These are phyloP conservation scores for Pleuronectes platessa DNA, from an alignment of 2,113 vertebrate genomes.

Conservation along the genomic window DNA sequence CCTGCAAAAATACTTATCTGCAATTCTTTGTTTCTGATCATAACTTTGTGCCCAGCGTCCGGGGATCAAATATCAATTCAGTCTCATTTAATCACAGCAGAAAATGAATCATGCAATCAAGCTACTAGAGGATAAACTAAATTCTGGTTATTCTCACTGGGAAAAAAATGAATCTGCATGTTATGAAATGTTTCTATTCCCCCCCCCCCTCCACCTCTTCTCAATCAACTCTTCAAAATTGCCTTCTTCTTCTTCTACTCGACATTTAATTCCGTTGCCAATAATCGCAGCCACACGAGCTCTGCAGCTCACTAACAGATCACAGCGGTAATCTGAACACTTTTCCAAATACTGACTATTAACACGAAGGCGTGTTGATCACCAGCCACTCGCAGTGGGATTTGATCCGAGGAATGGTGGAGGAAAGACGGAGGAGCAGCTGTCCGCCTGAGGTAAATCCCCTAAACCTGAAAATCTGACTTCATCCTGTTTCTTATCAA, in stretches of 20 bases:
- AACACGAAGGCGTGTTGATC: conserved; percentile 75
- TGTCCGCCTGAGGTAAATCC: conserved; percentile 72
- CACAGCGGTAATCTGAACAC: conserved; percentile 50
- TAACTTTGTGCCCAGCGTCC: conserved; percentile 20
- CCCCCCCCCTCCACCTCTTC: not conserved
- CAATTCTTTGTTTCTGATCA: conserved; percentile 13
- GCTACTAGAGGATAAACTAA: not conserved
- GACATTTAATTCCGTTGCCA: conserved; percentile 6
- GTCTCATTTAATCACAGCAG: conserved; percentile 50
- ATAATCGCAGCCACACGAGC: not conserved
- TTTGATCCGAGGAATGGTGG: conserved; percentile 74
- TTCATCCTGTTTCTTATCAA: conserved; percentile 45
- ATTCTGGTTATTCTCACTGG: conserved; percentile 22
- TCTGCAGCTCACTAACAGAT: conserved; percentile 22
- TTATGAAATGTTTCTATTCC: conserved; percentile 45
- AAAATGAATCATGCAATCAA: conserved; percentile 47
- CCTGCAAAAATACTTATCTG: not conserved
- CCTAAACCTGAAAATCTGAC: conserved; percentile 56
- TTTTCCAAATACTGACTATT: conserved; percentile 60
- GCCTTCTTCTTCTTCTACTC: not conserved
- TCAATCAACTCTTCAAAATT: conserved; percentile 18
- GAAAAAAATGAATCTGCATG: conserved; percentile 26
- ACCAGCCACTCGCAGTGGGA: conserved; percentile 76
- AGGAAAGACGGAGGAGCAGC: conserved; percentile 70
- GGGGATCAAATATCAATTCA: conserved; percentile 5